Evolutionary conservation across 2,888 invertebrate genomes (phyloP), one percentile per base, ranked within the genome.

Genomic region (Sarcophaga rosellei): DNA sequence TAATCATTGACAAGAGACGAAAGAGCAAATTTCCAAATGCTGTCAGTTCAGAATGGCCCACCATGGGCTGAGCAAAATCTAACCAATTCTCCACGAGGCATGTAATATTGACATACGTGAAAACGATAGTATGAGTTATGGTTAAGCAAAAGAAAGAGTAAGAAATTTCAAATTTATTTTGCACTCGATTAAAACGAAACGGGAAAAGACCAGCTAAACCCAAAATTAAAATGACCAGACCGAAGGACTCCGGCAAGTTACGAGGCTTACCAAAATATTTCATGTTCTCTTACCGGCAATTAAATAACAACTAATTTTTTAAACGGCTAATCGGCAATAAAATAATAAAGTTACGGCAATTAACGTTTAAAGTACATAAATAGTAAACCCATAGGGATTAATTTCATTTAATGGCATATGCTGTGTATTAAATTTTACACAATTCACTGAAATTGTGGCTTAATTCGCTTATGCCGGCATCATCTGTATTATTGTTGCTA

Each of bases 391-490:
- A 15, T 57, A 63, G 69, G 47, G 75, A 75, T 15, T 45, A 25
- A 74, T 66, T 59, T 66, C 35, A 35, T 35, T 35, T 35, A 35
- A 35, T 35, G 35, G 8, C 10, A 10, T 35, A 35, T 35, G 10
- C 35, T 35, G 10, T 3, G 4, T 4, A 53, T 87, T 76, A 88
- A 45, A 87, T 81, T 84, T 77, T 88, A 81, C 91, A 91, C 74
- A 91, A 86, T 82, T 92, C 92, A 88, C 89, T 92, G 10, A 92
- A 90, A 68, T 88, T 89, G 25, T 89, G 89, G 78, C 91, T 92
- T 1, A 93, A 83, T 8, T 89, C 88, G 85, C 89, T 90, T 8
- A 88, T 82, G 81, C 80, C n/a, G 69, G 91, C 90, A 23, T 93
- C 92, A 0, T 78, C 85, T 4, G 65, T 70, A 65, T 63, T 65